phyloP scores from a whole-genome alignment of 2,113 vertebrate genomes.

The Mus pahari region DNA sequence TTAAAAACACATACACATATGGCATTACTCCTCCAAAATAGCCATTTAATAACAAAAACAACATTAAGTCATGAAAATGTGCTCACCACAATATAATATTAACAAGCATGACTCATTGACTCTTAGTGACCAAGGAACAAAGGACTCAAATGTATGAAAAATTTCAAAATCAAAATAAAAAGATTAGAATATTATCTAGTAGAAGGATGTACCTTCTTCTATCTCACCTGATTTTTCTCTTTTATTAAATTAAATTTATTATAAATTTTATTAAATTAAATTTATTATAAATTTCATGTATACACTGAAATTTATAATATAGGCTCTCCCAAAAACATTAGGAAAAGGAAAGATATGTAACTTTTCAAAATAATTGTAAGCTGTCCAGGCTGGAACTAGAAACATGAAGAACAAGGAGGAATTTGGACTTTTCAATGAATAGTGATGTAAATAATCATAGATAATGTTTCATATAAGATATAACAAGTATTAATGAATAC shows the following conservation, averaged over 20 bases:
- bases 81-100: neutral
- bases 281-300: neutral
- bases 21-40: neutral
- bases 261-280: neutral
- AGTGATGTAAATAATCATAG: neutral
- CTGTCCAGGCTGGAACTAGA: neutral
- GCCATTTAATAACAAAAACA: neutral
- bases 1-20: neutral
- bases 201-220: neutral
- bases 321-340: neutral
- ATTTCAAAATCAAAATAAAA: neutral
- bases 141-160: neutral
- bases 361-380: neutral
- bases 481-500: neutral
- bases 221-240: neutral
- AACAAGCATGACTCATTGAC: neutral
- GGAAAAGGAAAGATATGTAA: neutral
- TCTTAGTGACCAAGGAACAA: neutral
- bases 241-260: neutral
- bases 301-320: neutral
- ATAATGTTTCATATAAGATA: neutral
- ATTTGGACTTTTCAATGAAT: neutral
- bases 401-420: neutral
- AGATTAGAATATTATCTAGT: neutral
- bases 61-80: slow-evolving; percentile 43